Evolutionary conservation across 2,113 vertebrate species (phyloP), one percentile per base, ranked within the genome.

Genomic region (Corynorhinus townsendii): DNA sequence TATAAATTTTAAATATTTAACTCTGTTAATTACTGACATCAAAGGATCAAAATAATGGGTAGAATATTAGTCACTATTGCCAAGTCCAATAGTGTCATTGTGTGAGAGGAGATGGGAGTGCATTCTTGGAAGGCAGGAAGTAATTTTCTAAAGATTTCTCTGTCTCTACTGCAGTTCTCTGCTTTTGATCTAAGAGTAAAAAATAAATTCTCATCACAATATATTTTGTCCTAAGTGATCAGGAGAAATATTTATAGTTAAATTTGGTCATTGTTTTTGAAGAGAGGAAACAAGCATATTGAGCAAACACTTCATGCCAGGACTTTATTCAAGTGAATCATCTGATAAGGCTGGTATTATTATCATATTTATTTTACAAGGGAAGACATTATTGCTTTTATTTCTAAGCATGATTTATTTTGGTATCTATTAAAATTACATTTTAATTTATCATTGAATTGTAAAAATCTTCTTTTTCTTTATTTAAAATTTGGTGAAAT

Each of bases 161-260:
- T 77, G 28, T 3, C 47, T 62, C 73, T 76, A 11, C 33, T 59
- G 15, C 33, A 72, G 52, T 54, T 89, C 16, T 47, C 19, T 54
- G 11, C 40, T 94, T 93, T 95, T n/a, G 16, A 91, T n/a, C 19
- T 93, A 43, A 81, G 52, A 77, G 52, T 89, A 68, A 72, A 88
- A 81, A 73, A 56, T 84, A 94, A 94, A 40, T 89, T 26, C 1
- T 30, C 12, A 52, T 79, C 17, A 75, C 30, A 47, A 56, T 86
- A 52, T 73, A 81, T 84, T 94, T 73, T 83, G 30, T 94, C 22
- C 45, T 77, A n/a, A 35, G 8, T 91, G 28, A 62, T 11, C 40
- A 40, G 54, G 76, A 90, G 20, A 30, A 84, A 64, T 75, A 91
- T 17, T 40, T 19, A 52, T 16, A 26, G 28, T 90, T 87, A 71